phyloP scores from a whole-genome alignment of 2,113 vertebrate species.

The Lampris incognitus region DNA sequence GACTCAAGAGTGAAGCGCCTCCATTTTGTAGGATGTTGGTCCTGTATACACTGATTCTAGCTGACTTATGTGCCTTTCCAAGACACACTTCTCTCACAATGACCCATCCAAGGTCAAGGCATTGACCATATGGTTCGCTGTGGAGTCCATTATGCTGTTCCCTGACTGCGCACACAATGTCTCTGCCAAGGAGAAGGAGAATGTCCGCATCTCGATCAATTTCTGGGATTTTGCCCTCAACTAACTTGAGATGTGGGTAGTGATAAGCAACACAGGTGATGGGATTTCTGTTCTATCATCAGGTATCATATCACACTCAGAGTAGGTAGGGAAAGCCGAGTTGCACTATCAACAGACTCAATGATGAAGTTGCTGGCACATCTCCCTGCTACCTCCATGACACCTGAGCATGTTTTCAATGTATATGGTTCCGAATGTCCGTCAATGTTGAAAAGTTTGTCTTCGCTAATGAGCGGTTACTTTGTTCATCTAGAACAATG shows the following conservation, averaged over 20 bases:
- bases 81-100: constrained; percentile 5
- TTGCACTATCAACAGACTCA: background rate
- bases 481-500: too few species aligned
- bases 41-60: background rate
- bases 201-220: background rate
- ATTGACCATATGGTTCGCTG: background rate
- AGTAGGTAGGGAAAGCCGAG: background rate
- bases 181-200: constrained; percentile 5
- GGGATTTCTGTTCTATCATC: background rate
- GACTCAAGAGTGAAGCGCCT: background rate
- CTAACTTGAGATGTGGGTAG: constrained; percentile 2
- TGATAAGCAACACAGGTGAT: background rate
- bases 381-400: background rate
- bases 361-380: background rate
- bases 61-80: background rate
- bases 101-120: background rate
- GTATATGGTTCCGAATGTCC: background rate
- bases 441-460: background rate
- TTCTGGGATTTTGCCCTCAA: background rate
- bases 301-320: constrained; percentile 7
- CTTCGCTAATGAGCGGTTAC: too few species aligned
- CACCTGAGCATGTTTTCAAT: constrained; percentile 4
- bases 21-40: background rate
- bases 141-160: background rate
- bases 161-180: background rate